Conservation (phyloP, 2,888 invertebrate species). For the Andrena marginata region DNA sequence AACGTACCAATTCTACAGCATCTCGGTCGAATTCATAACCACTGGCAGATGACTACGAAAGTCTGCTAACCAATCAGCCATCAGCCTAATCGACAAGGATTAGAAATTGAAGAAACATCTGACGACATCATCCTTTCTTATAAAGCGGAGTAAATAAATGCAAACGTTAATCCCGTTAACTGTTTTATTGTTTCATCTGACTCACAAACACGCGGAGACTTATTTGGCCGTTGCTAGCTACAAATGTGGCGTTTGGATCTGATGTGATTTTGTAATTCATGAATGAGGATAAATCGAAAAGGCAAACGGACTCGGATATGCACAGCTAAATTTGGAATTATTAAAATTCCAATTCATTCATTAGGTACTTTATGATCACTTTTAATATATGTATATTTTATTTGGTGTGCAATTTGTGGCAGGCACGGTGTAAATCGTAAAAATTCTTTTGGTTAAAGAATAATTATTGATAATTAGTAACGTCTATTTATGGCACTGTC, state of each 20-base stretch:
- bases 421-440: neutral
- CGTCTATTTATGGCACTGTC: slow-evolving; percentile 18
- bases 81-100: neutral
- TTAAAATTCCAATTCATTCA: too few species aligned
- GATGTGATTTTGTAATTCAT: neutral
- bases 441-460: neutral
- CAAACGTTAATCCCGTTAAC: too few species aligned
- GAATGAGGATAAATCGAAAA: neutral
- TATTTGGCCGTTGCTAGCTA: too few species aligned
- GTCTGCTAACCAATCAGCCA: neutral
- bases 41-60: neutral
- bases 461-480: slow-evolving; percentile 8
- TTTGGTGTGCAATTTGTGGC: neutral
- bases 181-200: too few species aligned
- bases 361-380: too few species aligned
- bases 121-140: neutral
- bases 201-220: too few species aligned
- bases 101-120: neutral
- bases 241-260: too few species aligned
- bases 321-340: neutral
- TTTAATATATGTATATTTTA: neutral
- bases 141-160: neutral
- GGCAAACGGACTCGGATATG: too few species aligned
- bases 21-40: neutral
- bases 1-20: slow-evolving; percentile 15